Evolutionary conservation across 2,113 vertebrate species (phyloP).

Genomic region (Notothenia rossii): DNA sequence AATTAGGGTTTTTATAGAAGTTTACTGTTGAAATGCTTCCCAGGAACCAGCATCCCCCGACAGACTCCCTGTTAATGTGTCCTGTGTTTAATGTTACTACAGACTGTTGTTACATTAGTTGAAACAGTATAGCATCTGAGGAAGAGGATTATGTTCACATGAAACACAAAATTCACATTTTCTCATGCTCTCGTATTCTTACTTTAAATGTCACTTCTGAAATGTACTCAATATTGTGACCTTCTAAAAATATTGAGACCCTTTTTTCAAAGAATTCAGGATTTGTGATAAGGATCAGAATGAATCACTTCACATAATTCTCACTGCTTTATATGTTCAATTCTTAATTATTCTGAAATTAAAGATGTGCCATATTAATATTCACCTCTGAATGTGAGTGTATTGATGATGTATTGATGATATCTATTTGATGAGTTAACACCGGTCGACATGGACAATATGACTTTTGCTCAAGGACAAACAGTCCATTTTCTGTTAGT

Average conservation of each 20-base stretch:
- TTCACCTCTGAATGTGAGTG: background rate
- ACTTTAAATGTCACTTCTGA: no score
- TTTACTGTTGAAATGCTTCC: background rate
- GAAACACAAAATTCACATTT: background rate
- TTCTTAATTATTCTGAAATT: background rate
- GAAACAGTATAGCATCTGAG: constrained; percentile 1
- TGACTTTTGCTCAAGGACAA: background rate
- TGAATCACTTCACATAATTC: background rate
- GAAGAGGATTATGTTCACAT: background rate
- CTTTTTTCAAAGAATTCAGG: background rate
- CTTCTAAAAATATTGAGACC: no score
- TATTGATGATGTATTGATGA: background rate
- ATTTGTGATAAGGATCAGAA: background rate
- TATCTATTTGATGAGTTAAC: background rate
- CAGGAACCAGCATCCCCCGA: background rate
- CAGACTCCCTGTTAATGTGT: background rate
- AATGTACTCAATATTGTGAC: background rate
- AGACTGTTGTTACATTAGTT: background rate
- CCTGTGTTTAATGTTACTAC: background rate
- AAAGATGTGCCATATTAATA: background rate
- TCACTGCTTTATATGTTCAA: background rate
- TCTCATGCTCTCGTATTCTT: background rate
- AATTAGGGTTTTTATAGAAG: background rate
- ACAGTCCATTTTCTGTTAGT: background rate
- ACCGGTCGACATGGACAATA: background rate